phyloP scores from a whole-genome alignment of 2,888 invertebrate genomes.

The Patella caerulea region DNA sequence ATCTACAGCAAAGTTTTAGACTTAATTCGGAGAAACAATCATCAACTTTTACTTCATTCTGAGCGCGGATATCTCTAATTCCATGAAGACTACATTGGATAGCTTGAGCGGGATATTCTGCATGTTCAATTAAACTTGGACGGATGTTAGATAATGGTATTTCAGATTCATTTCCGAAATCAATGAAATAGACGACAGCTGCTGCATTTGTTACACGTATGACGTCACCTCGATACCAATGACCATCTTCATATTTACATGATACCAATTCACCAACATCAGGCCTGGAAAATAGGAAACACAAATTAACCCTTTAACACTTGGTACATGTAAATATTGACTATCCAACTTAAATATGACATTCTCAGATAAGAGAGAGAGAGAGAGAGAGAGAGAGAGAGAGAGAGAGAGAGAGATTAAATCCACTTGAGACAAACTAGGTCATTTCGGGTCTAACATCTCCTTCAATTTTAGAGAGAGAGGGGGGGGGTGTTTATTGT shows the following conservation, averaged over 20 bases:
- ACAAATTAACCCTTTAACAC: slow-evolving; percentile 1
- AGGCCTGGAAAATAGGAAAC: slow-evolving; percentile 30
- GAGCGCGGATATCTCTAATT: slow-evolving; percentile 29
- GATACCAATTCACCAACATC: slow-evolving; percentile 52
- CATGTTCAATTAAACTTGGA: slow-evolving; percentile 28
- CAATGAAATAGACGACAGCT: slow-evolving; percentile 47
- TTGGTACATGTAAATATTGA: slow-evolving; percentile 10
- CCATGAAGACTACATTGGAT: slow-evolving; percentile 43
- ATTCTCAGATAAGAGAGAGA: not conserved
- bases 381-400: not conserved
- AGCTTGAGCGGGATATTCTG: slow-evolving; percentile 41
- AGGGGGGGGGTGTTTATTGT: too few species aligned
- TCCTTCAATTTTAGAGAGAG: too few species aligned
- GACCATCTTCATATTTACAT: slow-evolving; percentile 40
- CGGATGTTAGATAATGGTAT: slow-evolving; percentile 35
- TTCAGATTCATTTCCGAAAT: slow-evolving; percentile 57
- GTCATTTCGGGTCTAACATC: too few species aligned
- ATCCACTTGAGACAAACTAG: too few species aligned
- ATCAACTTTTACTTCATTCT: slow-evolving; percentile 15
- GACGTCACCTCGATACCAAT: slow-evolving; percentile 57
- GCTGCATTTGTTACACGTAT: slow-evolving; percentile 27
- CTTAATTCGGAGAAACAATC: not conserved
- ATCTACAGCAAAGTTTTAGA: not conserved
- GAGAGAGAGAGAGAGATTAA: not conserved
- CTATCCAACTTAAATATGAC: too few species aligned